A percentile compares a stretch with the other conserved stretches of the same genome.
phyloP scores from a whole-genome alignment of 2,113 vertebrate genomes.

The Pandion haliaetus region DNA sequence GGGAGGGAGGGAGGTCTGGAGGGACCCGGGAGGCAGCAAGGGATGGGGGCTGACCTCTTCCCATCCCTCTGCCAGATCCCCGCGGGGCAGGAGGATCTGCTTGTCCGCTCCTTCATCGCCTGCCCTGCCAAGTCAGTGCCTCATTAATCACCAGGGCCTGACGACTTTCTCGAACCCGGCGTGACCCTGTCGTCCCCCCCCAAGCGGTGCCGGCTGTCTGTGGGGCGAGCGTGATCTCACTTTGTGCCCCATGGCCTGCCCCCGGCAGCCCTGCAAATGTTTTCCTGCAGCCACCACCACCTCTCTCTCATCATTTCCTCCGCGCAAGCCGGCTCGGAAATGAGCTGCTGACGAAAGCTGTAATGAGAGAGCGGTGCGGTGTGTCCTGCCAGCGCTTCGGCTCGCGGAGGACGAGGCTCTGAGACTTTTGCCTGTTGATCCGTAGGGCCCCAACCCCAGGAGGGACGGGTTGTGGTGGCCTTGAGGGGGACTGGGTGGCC shows the following conservation, averaged over 20 bases:
- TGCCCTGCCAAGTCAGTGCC: neutral
- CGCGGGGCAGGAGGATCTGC: neutral
- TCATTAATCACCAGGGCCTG: neutral
- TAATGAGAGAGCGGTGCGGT: neutral
- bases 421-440: neutral
- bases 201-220: neutral
- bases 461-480: neutral
- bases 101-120: neutral
- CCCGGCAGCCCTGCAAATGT: neutral
- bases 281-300: neutral
- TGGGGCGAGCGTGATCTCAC: neutral
- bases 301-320: constrained; percentile 46
- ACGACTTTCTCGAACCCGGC: neutral
- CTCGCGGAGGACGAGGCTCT: neutral
- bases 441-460: neutral
- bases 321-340: neutral
- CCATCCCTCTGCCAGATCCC: neutral
- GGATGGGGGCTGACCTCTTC: accelerated
- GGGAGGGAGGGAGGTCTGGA: neutral
- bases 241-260: neutral
- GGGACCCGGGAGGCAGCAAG: neutral
- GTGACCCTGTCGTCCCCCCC: neutral
- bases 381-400: neutral
- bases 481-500: accelerated
- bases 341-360: neutral